These are phyloP conservation scores for Betta splendens DNA, from an alignment of 2,797 vertebrate genomes.

Conservation along the genomic window DNA sequence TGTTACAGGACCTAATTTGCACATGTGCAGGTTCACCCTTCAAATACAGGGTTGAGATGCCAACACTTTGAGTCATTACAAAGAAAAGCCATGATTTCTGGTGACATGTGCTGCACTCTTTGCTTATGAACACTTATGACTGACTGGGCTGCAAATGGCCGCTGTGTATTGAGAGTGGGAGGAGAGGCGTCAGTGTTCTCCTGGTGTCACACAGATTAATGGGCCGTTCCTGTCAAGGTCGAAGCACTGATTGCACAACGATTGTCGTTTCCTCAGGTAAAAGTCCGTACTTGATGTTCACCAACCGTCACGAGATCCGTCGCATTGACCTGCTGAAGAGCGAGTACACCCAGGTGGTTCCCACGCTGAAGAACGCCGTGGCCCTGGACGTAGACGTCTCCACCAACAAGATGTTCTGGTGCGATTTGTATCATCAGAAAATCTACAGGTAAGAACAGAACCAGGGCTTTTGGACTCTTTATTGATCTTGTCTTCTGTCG, in stretches of 20 bases:
- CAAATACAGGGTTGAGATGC: neutral
- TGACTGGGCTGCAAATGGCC: constrained; percentile 10
- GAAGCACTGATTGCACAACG: constrained; percentile 13
- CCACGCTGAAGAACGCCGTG: constrained; percentile 95
- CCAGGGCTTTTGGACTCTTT: constrained; percentile 8
- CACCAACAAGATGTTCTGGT: constrained; percentile 97
- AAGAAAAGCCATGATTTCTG: constrained; percentile 13
- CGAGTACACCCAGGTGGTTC: constrained; percentile 92
- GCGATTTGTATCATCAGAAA: constrained; percentile 93
- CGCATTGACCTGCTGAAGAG: constrained; percentile 92
- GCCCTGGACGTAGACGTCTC: constrained; percentile 95
- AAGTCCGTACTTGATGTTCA: constrained; percentile 95
- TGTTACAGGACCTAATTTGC: neutral
- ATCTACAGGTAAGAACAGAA: constrained; percentile 89
- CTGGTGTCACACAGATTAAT: constrained; percentile 9
- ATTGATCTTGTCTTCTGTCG: constrained; percentile 63
- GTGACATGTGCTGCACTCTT: neutral
- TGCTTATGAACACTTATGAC: neutral
- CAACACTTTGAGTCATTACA: neutral
- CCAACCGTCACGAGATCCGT: constrained; percentile 95
- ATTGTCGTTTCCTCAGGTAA: constrained; percentile 79
- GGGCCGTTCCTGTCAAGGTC: neutral
- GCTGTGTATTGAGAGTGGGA: neutral
- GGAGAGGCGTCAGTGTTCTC: neutral
- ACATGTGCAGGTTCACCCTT: constrained; percentile 6